Evolutionary conservation across 2,888 invertebrate species (phyloP).

Genomic region (Thymelicus sylvestris): DNA sequence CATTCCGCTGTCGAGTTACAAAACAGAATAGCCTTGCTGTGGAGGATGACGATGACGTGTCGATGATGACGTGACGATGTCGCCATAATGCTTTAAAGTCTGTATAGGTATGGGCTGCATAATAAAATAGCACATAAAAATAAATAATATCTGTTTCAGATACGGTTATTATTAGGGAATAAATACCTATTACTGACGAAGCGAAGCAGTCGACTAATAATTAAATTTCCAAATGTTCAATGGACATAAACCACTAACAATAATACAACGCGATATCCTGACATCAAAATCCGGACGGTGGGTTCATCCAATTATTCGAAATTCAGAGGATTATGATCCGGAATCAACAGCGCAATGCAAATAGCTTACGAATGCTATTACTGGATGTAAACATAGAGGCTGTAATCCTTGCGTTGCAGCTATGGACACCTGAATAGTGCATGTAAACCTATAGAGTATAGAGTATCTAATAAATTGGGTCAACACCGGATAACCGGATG

Average conservation of each 20-base stretch:
- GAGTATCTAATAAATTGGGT: conserved; percentile 34
- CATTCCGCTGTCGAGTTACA: too few species aligned
- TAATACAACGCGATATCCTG: not conserved
- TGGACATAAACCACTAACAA: not conserved
- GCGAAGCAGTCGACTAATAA: too few species aligned
- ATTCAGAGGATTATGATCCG: conserved; percentile 26
- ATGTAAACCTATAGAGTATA: conserved; percentile 28
- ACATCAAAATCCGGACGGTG: not conserved
- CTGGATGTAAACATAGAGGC: conserved; percentile 32
- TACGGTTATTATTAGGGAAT: too few species aligned
- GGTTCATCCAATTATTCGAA: conserved; percentile 16
- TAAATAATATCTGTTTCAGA: too few species aligned
- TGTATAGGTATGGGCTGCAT: too few species aligned
- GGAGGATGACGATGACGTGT: too few species aligned
- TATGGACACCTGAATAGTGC: conserved; percentile 23
- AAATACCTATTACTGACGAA: too few species aligned
- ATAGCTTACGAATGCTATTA: conserved; percentile 35
- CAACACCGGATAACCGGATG: conserved; percentile 28
- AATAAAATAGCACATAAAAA: too few species aligned
- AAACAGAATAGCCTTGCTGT: too few species aligned
- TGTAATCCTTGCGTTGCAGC: conserved; percentile 27
- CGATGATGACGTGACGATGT: too few species aligned
- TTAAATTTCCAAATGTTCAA: not conserved
- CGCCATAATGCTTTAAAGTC: too few species aligned
- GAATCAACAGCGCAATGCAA: conserved; percentile 33